Conservation (phyloP, 2,797 vertebrate genomes). For the Gymnocypris eckloni region DNA sequence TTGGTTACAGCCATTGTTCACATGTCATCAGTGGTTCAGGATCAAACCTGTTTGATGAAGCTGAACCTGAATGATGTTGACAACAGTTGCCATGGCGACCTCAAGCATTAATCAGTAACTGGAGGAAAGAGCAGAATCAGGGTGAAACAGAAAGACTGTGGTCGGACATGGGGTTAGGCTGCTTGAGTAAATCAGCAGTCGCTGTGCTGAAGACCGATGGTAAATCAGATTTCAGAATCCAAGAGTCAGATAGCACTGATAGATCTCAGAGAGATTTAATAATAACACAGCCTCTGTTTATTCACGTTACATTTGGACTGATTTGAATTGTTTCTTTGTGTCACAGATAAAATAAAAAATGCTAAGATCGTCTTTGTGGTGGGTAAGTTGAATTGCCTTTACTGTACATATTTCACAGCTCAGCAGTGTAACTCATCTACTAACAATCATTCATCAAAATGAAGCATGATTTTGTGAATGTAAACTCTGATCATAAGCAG, state of each 20-base stretch:
- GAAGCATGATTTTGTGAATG: not conserved
- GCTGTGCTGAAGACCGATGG: not conserved
- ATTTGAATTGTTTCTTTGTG: conserved; percentile 17
- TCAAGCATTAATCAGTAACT: conserved; percentile 16
- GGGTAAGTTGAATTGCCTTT: conserved; percentile 83
- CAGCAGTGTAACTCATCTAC: not conserved
- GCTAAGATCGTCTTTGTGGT: conserved; percentile 98
- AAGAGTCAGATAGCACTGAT: not conserved
- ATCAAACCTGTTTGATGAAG: not conserved
- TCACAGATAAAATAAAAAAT: conserved; percentile 93
- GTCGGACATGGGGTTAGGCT: conserved; percentile 19
- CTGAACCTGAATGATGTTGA: conserved; percentile 34
- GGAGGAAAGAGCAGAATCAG: conserved; percentile 36
- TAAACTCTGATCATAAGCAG: not conserved
- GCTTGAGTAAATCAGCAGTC: not conserved
- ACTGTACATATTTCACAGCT: not conserved
- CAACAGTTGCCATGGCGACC: conserved; percentile 68
- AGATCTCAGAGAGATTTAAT: not conserved
- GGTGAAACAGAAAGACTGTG: conserved; percentile 19
- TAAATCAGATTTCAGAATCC: not conserved
- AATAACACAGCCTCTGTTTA: not conserved
- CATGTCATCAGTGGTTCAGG: not conserved
- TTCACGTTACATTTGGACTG: not conserved
- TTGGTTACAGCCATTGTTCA: not conserved
- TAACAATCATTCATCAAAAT: not conserved